Evolutionary conservation across 1,140 invertebrate genomes (phyloP).

Genomic region (Aleiodes sp.): DNA sequence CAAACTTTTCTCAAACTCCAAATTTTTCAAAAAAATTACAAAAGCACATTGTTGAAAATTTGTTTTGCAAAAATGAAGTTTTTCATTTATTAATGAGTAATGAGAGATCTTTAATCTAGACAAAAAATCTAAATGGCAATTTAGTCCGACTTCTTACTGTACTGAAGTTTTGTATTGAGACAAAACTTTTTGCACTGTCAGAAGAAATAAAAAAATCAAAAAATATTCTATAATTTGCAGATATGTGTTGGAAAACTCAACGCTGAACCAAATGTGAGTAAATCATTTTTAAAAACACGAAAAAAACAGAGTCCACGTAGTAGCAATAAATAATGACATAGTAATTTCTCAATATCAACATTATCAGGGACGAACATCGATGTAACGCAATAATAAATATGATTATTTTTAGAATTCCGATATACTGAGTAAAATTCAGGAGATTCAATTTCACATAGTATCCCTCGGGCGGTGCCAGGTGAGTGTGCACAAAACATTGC

Average conservation of each 20-base stretch:
- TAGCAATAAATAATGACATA: background rate
- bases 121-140: too few species aligned
- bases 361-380: background rate
- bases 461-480: conserved; percentile 59
- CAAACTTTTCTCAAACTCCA: background rate
- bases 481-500: conserved; percentile 36
- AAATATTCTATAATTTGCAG: conserved; percentile 56
- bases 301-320: background rate
- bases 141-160: too few species aligned
- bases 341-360: background rate
- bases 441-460: conserved; percentile 56
- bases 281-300: background rate
- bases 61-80: too few species aligned
- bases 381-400: conserved; percentile 3
- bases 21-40: background rate
- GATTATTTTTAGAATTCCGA: conserved; percentile 53
- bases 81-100: background rate
- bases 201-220: background rate
- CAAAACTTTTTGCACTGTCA: background rate
- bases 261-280: conserved; percentile 71
- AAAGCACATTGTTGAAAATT: background rate
- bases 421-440: conserved; percentile 51
- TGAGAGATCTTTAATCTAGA: too few species aligned
- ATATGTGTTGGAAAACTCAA: conserved; percentile 69
- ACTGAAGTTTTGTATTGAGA: too few species aligned